Percentiles rank a stretch among this genome's conserved stretches.
These are phyloP conservation scores for Mohoua ochrocephala DNA, from an alignment of 2,113 vertebrate genomes.

Conservation along the genomic window DNA sequence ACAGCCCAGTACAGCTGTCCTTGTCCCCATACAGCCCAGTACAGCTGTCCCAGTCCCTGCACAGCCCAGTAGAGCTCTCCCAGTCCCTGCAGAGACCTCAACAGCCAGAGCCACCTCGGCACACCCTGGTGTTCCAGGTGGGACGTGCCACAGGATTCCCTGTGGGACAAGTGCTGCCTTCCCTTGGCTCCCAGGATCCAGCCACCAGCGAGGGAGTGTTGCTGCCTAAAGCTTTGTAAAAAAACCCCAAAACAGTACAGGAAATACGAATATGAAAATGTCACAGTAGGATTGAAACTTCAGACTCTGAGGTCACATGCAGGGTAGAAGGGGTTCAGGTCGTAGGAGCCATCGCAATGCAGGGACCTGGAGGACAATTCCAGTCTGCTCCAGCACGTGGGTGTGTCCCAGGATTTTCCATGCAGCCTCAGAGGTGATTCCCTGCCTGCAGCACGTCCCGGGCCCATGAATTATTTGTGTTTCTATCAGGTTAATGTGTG, in stretches of 20 bases:
- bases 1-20: not conserved
- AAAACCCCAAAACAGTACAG: not conserved
- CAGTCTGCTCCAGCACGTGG: not conserved
- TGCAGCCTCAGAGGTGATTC: not conserved
- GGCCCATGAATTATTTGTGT: not conserved
- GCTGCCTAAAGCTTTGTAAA: not conserved
- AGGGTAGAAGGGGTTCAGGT: not conserved
- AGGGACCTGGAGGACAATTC: not conserved
- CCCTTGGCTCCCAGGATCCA: not conserved
- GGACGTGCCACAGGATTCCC: not conserved
- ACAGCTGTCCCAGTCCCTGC: not conserved
- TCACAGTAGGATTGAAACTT: not conserved
- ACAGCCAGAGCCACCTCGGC: rapidly evolving
- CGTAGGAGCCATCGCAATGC: not conserved
- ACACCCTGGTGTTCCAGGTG: not conserved
- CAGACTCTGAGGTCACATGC: not conserved
- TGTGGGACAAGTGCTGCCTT: not conserved
- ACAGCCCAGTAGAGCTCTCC: not conserved
- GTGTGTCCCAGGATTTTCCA: not conserved
- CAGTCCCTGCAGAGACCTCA: no score
- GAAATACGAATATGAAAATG: not conserved
- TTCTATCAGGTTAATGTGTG: not conserved
- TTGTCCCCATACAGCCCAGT: no score
- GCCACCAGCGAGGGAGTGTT: not conserved
- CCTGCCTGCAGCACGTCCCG: not conserved